Conservation (phyloP, 2,797 vertebrate genomes). For the Hypotaenidia philippensis region DNA sequence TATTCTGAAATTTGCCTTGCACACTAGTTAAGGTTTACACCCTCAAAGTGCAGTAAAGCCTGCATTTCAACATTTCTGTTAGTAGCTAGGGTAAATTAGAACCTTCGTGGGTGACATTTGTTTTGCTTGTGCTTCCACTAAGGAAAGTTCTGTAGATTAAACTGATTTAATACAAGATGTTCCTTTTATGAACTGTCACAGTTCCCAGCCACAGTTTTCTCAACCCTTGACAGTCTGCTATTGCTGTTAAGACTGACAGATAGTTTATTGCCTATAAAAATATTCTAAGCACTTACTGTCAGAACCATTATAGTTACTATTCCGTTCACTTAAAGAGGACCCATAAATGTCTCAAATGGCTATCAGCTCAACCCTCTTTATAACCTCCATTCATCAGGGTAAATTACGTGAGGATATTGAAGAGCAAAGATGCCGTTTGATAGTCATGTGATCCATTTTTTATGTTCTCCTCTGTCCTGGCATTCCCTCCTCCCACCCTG, state of each 20-base stretch:
- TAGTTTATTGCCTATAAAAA: slow-evolving; percentile 80
- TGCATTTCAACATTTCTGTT: slow-evolving; percentile 21
- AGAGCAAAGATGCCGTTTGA: slow-evolving; percentile 24
- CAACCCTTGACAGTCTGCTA: slow-evolving; percentile 61
- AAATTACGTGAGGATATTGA: slow-evolving; percentile 69
- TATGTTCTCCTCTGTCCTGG: slow-evolving; percentile 16
- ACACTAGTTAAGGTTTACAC: background rate
- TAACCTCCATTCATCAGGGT: slow-evolving; percentile 70
- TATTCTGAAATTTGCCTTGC: slow-evolving; percentile 75
- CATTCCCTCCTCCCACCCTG: slow-evolving; percentile 14
- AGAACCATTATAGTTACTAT: slow-evolving; percentile 76
- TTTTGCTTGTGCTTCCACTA: slow-evolving; percentile 52
- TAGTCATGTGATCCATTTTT: slow-evolving; percentile 34
- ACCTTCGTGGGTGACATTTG: slow-evolving; percentile 8
- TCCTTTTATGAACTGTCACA: slow-evolving; percentile 72
- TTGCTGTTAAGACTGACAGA: slow-evolving; percentile 69
- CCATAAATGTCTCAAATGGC: slow-evolving; percentile 74
- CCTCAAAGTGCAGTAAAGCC: background rate
- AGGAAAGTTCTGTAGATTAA: slow-evolving; percentile 53
- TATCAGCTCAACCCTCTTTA: slow-evolving; percentile 74
- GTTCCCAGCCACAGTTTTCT: slow-evolving; percentile 54
- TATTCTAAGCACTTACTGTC: slow-evolving; percentile 79
- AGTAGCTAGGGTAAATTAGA: slow-evolving; percentile 30
- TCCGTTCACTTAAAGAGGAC: slow-evolving; percentile 77
- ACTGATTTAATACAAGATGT: slow-evolving; percentile 61